Evolutionary conservation across 92 coral and sea anemone species (phyloP), one percentile per base, ranked within the genome.

Genomic region (Actinernus sp.): DNA sequence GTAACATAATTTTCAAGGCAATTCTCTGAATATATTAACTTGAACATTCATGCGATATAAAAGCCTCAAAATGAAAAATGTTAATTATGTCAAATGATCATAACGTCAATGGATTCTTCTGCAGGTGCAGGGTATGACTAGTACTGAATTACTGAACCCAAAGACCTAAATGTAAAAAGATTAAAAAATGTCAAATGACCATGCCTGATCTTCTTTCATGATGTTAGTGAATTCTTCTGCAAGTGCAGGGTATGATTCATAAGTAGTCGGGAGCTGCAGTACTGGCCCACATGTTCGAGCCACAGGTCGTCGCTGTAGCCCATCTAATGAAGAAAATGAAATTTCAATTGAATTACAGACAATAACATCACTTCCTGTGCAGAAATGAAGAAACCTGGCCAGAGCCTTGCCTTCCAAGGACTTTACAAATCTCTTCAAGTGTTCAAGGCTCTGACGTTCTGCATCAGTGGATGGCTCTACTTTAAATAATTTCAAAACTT

Each of bases 251-350:
- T 64, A 82, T 1, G 49, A 65, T 54, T 63, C 71, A 54, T 69
- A 78, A 24, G 79, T 78, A 7, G 63, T 23, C 27, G 79, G 79
- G 12, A 78, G 26, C 49, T 78, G 72, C 18, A 78, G 14, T 32
- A 55, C 20, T 11, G 79, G 79, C 37, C 70, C 68, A 61, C 79
- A 78, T 14, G 86, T 69, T 71, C 47, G 79, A 13, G 61, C 65
- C 48, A 79, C 52, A 1, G 78, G 63, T 54, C 71, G 31, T 24
- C 63, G 71, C 12, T 64, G 51, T 8, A 55, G 19, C 23, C 76
- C 84, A 52, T 77, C 77, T 18, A 66, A 26, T 23, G 76, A 39
- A 17, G 65, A 45, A 54, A 70, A 59, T 6, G 60, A 44, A 33
- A 76, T 57, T 9, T 34, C 49, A 61, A 79, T 49, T 27, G 31